A percentile compares a stretch with the other conserved stretches of the same genome.
Evolutionary conservation across 2,888 invertebrate species (phyloP).

Genomic region (Polietes domitor): DNA sequence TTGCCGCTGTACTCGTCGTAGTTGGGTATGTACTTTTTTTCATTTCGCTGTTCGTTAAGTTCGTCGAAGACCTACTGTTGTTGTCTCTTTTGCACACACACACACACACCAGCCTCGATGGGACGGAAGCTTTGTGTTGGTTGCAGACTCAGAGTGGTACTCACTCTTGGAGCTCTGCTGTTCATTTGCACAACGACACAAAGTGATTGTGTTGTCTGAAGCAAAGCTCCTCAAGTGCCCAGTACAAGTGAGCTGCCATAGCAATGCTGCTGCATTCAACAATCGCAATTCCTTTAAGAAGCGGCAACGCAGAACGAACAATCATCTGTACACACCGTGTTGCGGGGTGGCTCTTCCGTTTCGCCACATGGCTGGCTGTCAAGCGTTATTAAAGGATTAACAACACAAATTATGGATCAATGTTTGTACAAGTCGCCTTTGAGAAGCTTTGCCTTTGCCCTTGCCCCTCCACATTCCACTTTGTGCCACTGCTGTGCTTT

Average conservation of each 20-base stretch:
- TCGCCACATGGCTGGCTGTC: conserved; percentile 9
- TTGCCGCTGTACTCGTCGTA: neutral
- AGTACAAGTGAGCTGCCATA: neutral
- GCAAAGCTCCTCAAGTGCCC: neutral
- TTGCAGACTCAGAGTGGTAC: neutral
- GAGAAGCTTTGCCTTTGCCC: conserved; percentile 34
- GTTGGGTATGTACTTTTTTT: too few species aligned
- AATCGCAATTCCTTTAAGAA: neutral
- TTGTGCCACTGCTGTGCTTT: neutral
- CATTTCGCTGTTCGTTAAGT: neutral
- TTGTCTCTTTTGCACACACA: conserved; percentile 3
- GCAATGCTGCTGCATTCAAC: neutral
- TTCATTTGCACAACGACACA: neutral
- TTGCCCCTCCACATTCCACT: too few species aligned
- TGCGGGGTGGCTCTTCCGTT: conserved; percentile 6
- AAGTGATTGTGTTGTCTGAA: neutral
- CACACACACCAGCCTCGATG: neutral
- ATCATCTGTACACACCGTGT: conserved; percentile 9
- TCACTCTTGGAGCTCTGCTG: neutral
- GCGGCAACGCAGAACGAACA: neutral
- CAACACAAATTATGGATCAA: conserved; percentile 57
- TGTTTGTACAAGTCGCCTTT: conserved; percentile 57
- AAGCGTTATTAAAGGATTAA: conserved; percentile 54
- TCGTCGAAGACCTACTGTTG: neutral
- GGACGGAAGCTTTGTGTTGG: neutral